A percentile compares a stretch with the other conserved stretches of the same genome.
Evolutionary conservation across 2,797 vertebrate species (phyloP).

Genomic region (Coreius guichenoti): DNA sequence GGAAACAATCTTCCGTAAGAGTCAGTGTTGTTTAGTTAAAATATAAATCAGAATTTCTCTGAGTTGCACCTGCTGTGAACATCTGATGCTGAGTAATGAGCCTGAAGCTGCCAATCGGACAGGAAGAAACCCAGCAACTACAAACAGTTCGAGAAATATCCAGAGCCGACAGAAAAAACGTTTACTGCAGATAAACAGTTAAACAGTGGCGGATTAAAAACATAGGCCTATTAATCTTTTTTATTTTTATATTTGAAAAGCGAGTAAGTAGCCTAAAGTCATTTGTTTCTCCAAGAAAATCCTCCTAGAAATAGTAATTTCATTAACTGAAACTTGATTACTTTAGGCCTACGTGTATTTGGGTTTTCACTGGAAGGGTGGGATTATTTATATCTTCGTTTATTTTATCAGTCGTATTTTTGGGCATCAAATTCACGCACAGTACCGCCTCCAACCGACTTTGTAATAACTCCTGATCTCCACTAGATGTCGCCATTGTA

Average conservation of each 20-base stretch:
- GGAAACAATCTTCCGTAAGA: not conserved
- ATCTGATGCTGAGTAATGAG: constrained; percentile 39
- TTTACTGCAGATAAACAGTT: too few relatives aligned
- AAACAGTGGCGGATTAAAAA: not conserved
- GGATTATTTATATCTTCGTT: not conserved
- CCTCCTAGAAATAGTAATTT: not conserved
- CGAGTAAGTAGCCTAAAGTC: not conserved
- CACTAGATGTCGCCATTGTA: constrained; percentile 22
- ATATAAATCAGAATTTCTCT: constrained; percentile 23
- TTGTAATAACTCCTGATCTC: not conserved
- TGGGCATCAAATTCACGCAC: not conserved
- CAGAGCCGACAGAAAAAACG: not conserved
- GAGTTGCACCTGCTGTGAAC: constrained; percentile 29
- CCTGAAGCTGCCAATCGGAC: constrained; percentile 1
- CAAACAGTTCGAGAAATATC: not conserved
- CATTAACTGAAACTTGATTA: not conserved
- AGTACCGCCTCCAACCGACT: not conserved
- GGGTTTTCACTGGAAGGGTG: not conserved
- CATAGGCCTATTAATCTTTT: not conserved
- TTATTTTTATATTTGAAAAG: not conserved
- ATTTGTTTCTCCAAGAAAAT: not conserved
- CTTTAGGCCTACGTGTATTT: not conserved
- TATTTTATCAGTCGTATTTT: not conserved
- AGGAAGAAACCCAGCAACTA: not conserved
- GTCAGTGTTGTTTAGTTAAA: constrained; percentile 14